Conservation (phyloP, 2,888 invertebrate genomes). For the Stenchaetothrips biformis region DNA sequence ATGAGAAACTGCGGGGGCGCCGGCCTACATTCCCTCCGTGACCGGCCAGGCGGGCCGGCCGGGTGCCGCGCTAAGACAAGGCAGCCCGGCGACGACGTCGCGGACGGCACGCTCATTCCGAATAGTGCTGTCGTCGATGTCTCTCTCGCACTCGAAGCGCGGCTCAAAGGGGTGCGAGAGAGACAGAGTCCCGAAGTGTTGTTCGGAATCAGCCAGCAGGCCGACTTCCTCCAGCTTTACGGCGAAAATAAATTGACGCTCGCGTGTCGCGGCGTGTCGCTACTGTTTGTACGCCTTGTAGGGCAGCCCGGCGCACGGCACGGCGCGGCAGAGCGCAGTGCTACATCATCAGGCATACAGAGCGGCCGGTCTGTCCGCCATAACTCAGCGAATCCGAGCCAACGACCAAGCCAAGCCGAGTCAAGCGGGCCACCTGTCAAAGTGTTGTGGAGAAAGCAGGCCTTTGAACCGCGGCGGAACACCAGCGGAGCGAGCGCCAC, state of each 20-base stretch:
- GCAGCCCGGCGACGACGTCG: background rate
- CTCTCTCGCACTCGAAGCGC: no score
- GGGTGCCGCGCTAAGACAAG: background rate
- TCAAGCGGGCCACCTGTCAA: no score
- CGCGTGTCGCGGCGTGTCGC: no score
- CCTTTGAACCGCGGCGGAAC: background rate
- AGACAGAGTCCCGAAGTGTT: background rate
- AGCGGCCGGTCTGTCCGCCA: background rate
- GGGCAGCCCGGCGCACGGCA: background rate
- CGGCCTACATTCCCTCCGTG: background rate
- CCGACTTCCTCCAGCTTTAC: background rate
- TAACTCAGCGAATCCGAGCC: no score
- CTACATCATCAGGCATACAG: background rate
- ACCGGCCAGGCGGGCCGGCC: background rate
- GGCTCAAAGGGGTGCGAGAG: background rate
- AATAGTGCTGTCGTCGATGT: no score
- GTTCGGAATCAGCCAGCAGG: slow-evolving; percentile 1
- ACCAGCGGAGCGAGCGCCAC: background rate
- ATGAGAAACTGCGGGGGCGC: background rate
- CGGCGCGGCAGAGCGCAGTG: background rate
- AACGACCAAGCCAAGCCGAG: no score
- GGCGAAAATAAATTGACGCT: background rate
- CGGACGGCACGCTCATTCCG: background rate
- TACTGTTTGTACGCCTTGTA: background rate
- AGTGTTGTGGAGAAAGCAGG: no score